These are phyloP conservation scores for Myotis brandtii DNA, from an alignment of 2,113 vertebrate genomes.

Conservation along the genomic window DNA sequence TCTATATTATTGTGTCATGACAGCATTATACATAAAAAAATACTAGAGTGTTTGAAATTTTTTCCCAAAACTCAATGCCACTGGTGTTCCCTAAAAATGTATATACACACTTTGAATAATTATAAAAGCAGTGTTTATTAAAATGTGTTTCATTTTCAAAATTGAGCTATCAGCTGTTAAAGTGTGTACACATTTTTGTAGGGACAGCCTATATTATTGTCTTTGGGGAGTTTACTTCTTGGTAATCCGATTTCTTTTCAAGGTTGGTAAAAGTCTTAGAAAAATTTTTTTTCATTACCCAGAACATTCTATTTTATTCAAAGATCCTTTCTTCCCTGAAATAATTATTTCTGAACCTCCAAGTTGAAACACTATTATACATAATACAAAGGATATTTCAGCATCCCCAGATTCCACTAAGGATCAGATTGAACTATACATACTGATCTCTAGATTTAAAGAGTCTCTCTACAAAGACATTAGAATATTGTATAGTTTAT, in stretches of 20 bases:
- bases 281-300: not conserved
- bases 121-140: too few species aligned
- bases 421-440: not conserved
- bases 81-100: too few species aligned
- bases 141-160: too few species aligned
- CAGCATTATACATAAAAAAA: not conserved
- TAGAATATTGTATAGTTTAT: not conserved
- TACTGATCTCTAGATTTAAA: not conserved
- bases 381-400: not conserved
- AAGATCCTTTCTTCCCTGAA: not conserved
- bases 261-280: not conserved
- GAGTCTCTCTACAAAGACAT: not conserved
- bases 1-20: not conserved
- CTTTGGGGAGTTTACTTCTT: not conserved
- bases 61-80: not conserved
- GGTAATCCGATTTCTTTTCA: not conserved
- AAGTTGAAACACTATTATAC: not conserved
- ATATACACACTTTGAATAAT: too few species aligned
- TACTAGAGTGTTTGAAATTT: not conserved
- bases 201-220: not conserved
- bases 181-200: too few species aligned
- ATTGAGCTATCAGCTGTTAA: too few species aligned
- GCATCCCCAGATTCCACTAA: not conserved
- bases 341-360: not conserved
- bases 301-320: not conserved